Base-by-base conservation (phyloP, 2,888 invertebrate species). In the Subacronicta megacephala region DNA sequence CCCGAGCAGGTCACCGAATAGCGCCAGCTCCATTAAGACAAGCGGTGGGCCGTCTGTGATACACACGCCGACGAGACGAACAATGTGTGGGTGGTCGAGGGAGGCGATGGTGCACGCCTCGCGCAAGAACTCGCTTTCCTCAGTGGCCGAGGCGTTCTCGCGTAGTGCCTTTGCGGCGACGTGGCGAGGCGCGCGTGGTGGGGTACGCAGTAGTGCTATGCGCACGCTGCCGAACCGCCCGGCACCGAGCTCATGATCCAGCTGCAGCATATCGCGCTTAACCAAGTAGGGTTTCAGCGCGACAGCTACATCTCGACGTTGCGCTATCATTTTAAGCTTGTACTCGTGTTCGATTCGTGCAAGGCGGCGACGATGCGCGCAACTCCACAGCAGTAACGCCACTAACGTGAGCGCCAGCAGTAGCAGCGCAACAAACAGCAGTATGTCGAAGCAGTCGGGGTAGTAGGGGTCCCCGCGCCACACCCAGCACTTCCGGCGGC, bases 41-140 rank as follows among this genome's bases (percentile, higher is more conserved):
- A 98, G 96, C 0, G 98, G 98, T 63, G 98, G 97, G 4, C 95
- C 96, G 71, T 97, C 96, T 1, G 97, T 96, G 68, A 97, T 97
- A 66, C 90, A 90, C 10, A 98, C 97, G 0, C 97, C 98, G 12
- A 97, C 87, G 15, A 98, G 92, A 64, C 96, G 95, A 7, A 98
- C 96, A 37, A 99, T 96, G 85, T 98, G 98, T 75, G 96, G 95
- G 84, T 99, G 98, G 47, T 96, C 96, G 77, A 98, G 97, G 40
- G 96, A 71, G 77, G 98, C 98, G 96, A 98, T 98, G 17, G 97
- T 96, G 83, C 97, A 97, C 0, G 98, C 98, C 87, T 99, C 98
- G 47, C 97, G 96, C 42, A 98, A 92, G 79, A 90, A 81, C 59
- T 87, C 89, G 18, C 97, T 90, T 84, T 98, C 98, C 81, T 98